Base-by-base conservation (phyloP, 2,113 vertebrate species). In the Vireo altiloquus region DNA sequence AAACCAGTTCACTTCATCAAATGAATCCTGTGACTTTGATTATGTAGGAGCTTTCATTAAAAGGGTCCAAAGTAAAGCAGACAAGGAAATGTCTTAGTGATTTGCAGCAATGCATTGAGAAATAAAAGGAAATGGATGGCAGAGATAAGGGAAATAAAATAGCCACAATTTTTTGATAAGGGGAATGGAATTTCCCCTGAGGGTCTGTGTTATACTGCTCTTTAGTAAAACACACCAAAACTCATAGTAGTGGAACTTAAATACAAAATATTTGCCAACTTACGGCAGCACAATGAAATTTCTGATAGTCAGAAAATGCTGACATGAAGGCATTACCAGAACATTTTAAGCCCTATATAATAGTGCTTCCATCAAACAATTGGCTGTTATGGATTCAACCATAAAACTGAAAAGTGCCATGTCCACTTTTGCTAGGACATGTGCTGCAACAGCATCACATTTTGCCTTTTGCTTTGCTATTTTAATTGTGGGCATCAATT, bases 131-230 rank as follows among this genome's bases (percentile, higher is more conserved):
- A 97, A 91, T 69, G 95, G 90, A 93, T 93, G 89, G 77, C 74
- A 95, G 86, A 96, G 95, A 96, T 96, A 97, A 96, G 72, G 60
- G 95, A 96, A 96, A 92, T 90, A 96, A 96, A 96, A 97, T 87
- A 92, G 69, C 60, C 86, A 65, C 64, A 79, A 84, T 79, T 92
- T 94, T 96, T 95, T 91, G 96, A 93, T 95, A 87, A 89, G 77
- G 53, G 56, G 82, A 94, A 94, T 71, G 80, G 93, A 96, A 96
- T 95, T 95, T 81, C 42, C 92, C 93, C 65, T 0, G 0, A 87
- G 94, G 92, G 60, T 84, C 56, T 82, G 72, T 66, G 69, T 81
- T 94, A 61, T 15, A 89, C 84, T 83, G 76, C 20, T 80, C 54
- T 82, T 88, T 42, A 86, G 69, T 76, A 82, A 92, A 96, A 87